These are phyloP conservation scores for Motacilla tschutschensis DNA, from an alignment of 2,113 vertebrate genomes.

Conservation along the genomic window DNA sequence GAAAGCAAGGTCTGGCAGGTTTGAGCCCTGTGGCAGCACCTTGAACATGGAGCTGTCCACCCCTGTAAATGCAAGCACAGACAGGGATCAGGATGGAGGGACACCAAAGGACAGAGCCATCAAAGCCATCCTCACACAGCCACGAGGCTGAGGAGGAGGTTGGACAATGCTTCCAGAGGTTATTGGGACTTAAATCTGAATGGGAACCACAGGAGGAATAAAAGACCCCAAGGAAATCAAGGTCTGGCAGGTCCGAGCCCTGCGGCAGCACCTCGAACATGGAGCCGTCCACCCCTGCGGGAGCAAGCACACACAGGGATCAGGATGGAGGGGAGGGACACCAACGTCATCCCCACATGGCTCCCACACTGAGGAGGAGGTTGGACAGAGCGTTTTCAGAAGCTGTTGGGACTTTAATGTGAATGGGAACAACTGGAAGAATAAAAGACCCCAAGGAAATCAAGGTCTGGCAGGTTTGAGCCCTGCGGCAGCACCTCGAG, in stretches of 20 bases:
- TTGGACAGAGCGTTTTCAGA: not conserved
- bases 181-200: not conserved
- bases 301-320: not conserved
- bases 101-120: not conserved
- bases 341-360: no score
- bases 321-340: no score
- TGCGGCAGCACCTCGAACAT: slow-evolving; percentile 61
- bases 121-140: no score
- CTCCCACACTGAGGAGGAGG: not conserved
- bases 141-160: not conserved
- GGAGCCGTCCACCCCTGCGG: rapidly evolving
- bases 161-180: rapidly evolving
- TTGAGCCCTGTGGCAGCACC: no score
- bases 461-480: not conserved
- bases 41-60: no score
- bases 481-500: not conserved
- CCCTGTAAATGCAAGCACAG: no score
- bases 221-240: not conserved
- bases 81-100: no score
- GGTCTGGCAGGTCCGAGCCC: slow-evolving; percentile 42
- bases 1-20: no score
- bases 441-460: not conserved
- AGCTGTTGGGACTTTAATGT: rapidly evolving
- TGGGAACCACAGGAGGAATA: rapidly evolving
- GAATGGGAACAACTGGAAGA: not conserved